Evolutionary conservation across 2,113 vertebrate species (phyloP), one percentile per base, ranked within the genome.

Genomic region (Leiothrix lutea): DNA sequence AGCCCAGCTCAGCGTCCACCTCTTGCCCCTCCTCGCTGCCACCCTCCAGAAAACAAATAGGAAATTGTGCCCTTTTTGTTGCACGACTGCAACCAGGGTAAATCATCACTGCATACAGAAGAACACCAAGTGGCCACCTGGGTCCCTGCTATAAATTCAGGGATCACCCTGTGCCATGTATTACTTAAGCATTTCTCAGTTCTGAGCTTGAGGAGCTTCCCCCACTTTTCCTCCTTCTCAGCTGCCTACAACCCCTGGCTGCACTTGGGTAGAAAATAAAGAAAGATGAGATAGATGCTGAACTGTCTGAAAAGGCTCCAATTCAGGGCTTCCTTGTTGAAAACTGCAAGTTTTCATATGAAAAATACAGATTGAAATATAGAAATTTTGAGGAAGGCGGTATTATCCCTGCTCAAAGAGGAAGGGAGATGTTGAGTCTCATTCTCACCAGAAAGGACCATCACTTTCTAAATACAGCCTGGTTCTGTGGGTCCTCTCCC

Each of bases 341-440:
- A 86, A 90, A 82, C 5, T 1, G 4, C 5, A 47, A 28, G 40
- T 12, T 69, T n/a, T 94, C 3, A 0, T 4, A 28, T 22, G 18
- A 83, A 66, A 90, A 79, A 64, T 5, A 31, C 1, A 75, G 36
- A 35, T 14, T 75, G 74, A 95, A 84, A 47, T 2, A 42, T 0
- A 67, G 26, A 7, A 5, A 7, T 66, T 80, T 83, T 80, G 54
- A 90, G 51, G 47, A 70, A 70, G 38, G 66, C 23, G 12, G 6
- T 12, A 44, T 54, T 51, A 33, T 5, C 24, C 26, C 19, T 21
- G 8, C 56, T 40, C 6, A 64, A 82, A 74, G 17, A 28, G 45
- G 31, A 19, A 36, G 38, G 16, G 5, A 0, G 33, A 24, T 1
- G 5, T 6, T 6, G 9, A 66, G 16, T 65, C 15, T 66, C 2